Evolutionary conservation across 2,113 vertebrate genomes (phyloP), one percentile per base, ranked within the genome.

Genomic region (Motacilla tschutschensis): DNA sequence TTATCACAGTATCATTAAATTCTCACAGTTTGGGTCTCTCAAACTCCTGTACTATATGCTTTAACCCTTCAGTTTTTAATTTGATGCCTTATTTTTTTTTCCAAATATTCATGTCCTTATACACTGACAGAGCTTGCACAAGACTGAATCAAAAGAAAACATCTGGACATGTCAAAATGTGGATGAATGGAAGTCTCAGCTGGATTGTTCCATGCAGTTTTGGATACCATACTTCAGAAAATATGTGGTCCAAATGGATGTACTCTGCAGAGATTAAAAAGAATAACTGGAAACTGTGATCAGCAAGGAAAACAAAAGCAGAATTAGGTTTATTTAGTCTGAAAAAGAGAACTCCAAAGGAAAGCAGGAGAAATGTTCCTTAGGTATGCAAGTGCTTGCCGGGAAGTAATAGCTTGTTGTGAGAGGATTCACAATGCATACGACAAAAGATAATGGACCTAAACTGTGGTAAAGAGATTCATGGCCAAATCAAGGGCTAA

Each of bases 321-420:
- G 43, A 64, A 75, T 89, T 69, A 60, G 55, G 9, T 70, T 93
- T 89, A 40, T 85, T 73, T 85, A 85, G 72, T 54, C 72, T 72
- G 55, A 76, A 85, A 85, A 75, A 54, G 29, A 70, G 25, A 80
- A 81, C 43, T 81, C 62, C 62, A 83, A 46, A 66, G 40, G 53
- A 81, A 74, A 10, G 41, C 36, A 50, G 35, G 8, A 86, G 41
- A 83, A 77, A 80, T 77, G 80, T 80, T 88, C 43, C 38, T 83
- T 72, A 69, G 71, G 18, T 67, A 63, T 64, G 54, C 26, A 66
- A 43, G 33, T 1, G 0, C 25, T 54, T 71, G 35, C n/a, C 71
- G 35, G 28, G 25, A 87, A 87, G 36, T 35, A 66, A 59, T 33
- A 41, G 13, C 22, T 51, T 25, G 12, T 73, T 51, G 35, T 84